Evolutionary conservation across 2,888 invertebrate species (phyloP), one percentile per base, ranked within the genome.

Genomic region (Mongoloraphidia duomilia): DNA sequence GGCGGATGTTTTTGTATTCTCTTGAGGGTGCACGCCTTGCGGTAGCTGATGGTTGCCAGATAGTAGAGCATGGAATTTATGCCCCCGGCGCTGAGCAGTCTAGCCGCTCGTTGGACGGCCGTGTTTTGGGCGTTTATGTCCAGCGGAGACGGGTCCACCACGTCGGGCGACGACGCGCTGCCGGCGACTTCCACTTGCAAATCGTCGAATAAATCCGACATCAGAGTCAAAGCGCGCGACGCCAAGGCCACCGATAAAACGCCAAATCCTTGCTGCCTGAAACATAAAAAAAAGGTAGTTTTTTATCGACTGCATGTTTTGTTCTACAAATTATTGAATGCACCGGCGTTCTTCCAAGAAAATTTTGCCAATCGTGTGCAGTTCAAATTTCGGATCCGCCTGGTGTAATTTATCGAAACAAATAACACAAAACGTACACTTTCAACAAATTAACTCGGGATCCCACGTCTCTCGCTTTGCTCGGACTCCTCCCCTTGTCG

Each of bases 211-310:
- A 90, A 66, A 34, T 80, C 79, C 35, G 82, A 76, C 63, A 84
- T 71, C 62, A 93, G 73, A 34, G 82, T 77, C n/a, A 93, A 73
- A 51, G 88, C 86, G 54, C 87, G 85, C 26, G 84, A 83, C 11
- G 92, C 89, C 47, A 94, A 75, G 1, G 92, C 92, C 14, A 93
- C 92, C 60, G 89, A 89, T 10, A 93, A 75, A 3, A 88, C 91
- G 47, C 91, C 88, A 55, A 92, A 86, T 35, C 89, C 87, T 69
- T 91, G 91, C 67, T 85, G 87, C 63, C 82, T 82, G 62, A 51
- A 61, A 55, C 46, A 52, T 52, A 45, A 50, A 9, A 17, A 13
- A 13, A 48, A 12, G 13, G n/a, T 36, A 6, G 5, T 26, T 6
- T 1, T 26, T 26, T 26, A 26, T 26, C 17, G 17, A 17, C 17